Conservation (phyloP, 2,888 invertebrate species). For the Chymomyza caudatula region DNA sequence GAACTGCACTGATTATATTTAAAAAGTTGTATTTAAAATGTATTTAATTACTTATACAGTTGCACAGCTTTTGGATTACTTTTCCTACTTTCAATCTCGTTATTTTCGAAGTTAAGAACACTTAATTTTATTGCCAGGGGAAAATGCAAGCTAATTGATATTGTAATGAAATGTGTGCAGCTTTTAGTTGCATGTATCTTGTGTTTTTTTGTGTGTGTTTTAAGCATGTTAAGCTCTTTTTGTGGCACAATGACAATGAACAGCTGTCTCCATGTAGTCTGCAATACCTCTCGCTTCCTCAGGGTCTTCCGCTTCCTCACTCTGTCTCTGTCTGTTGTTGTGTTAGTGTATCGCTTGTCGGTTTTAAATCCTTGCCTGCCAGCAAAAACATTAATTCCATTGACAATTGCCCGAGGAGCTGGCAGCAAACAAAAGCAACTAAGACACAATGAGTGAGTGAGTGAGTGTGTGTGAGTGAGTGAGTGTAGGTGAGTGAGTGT, state of each 20-base stretch:
- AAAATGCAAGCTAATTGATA: conserved; percentile 43
- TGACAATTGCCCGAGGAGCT: conserved; percentile 4
- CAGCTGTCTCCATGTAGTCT: conserved; percentile 2
- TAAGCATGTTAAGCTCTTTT: conserved; percentile 28
- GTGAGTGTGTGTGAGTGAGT: not conserved
- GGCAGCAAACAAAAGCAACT: not conserved
- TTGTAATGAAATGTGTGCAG: not conserved
- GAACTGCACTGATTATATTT: no score
- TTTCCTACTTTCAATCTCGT: not conserved
- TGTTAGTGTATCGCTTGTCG: not conserved
- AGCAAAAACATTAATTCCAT: conserved; percentile 7
- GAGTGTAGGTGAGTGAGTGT: not conserved
- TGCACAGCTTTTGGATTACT: not conserved
- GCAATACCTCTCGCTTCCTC: not conserved
- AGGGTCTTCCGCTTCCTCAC: not conserved
- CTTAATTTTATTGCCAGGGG: not conserved
- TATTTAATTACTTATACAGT: no score
- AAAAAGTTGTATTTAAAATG: not conserved
- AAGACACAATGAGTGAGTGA: not conserved
- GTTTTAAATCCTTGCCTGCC: not conserved
- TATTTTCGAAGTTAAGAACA: not conserved
- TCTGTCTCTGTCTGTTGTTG: not conserved
- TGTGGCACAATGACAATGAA: conserved; percentile 18
- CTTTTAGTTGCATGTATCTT: no score
- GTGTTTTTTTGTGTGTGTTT: conserved; percentile 21